Evolutionary conservation across 2,113 vertebrate genomes (phyloP).

Genomic region (Suncus etruscus): DNA sequence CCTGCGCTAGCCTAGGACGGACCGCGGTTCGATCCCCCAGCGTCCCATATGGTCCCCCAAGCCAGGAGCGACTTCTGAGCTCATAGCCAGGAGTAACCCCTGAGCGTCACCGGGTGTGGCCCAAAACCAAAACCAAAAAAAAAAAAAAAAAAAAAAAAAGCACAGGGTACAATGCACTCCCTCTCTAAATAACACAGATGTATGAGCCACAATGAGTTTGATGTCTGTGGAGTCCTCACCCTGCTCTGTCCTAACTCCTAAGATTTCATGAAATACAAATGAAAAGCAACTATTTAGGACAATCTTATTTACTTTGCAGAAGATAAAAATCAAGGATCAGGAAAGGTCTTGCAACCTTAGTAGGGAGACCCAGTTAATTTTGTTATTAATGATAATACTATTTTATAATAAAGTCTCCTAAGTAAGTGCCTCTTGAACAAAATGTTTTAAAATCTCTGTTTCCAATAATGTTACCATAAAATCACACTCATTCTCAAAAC

Average conservation of each 20-base stretch:
- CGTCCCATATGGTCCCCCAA: too few species aligned
- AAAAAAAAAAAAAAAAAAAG: too few species aligned
- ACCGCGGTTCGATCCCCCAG: too few species aligned
- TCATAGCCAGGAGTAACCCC: too few species aligned
- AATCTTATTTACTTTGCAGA: background rate
- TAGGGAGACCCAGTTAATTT: constrained; percentile 13
- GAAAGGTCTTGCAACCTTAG: background rate
- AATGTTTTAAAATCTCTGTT: background rate
- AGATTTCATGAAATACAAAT: background rate
- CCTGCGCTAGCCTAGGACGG: too few species aligned
- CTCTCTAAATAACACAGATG: too few species aligned
- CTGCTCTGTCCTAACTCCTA: background rate
- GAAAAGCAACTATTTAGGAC: background rate
- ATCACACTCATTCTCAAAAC: background rate
- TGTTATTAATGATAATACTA: background rate
- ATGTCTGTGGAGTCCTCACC: too few species aligned
- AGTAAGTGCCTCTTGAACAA: constrained; percentile 16
- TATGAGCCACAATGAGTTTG: background rate
- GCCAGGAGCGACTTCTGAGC: too few species aligned
- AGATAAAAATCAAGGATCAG: background rate
- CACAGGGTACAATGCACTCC: too few species aligned
- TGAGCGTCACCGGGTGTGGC: too few species aligned
- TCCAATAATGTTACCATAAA: background rate
- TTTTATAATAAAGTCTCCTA: constrained; percentile 19
- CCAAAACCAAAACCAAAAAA: too few species aligned